Percentiles rank a stretch among this genome's conserved stretches.
phyloP scores from a whole-genome alignment of 2,888 invertebrate species.

The Volucella inanis region DNA sequence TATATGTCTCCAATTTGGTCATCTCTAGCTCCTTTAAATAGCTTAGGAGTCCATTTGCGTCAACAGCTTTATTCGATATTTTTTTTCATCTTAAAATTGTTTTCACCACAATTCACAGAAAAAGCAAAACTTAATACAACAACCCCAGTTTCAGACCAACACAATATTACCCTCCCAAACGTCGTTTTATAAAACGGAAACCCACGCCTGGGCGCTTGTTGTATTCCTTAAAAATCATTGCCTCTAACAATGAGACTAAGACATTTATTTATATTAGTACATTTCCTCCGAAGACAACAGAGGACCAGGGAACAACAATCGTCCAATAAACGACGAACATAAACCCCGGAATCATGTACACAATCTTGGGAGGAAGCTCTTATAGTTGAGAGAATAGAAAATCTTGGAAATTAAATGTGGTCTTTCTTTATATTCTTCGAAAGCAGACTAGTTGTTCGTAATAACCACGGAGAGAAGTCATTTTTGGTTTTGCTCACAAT shows the following conservation, averaged over 20 bases:
- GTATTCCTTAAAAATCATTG: conserved; percentile 29
- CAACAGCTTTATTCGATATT: no score
- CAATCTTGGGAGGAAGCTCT: conserved; percentile 60
- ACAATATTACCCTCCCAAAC: conserved; percentile 46
- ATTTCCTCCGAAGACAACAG: conserved; percentile 66
- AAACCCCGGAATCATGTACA: conserved; percentile 58
- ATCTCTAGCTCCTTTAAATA: no score
- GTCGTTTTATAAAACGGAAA: conserved; percentile 57
- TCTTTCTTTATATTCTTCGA: conserved; percentile 34
- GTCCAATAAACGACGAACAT: conserved; percentile 57
- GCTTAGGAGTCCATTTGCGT: no score
- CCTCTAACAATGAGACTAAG: conserved; percentile 53
- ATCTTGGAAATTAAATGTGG: conserved; percentile 49
- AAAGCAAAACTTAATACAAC: no score
- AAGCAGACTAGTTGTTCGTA: conserved; percentile 22
- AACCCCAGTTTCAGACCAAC: neutral
- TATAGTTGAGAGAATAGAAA: conserved; percentile 51
- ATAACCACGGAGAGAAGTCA: conserved; percentile 34
- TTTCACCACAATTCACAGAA: no score
- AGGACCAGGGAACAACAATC: conserved; percentile 51
- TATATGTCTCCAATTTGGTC: no score
- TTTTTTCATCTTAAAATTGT: no score
- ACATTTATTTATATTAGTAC: conserved; percentile 73
- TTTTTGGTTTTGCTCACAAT: conserved; percentile 53
- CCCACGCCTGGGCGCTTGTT: conserved; percentile 14